Base-by-base conservation (phyloP, 2,888 invertebrate genomes). In the Eupithecia vulgata region DNA sequence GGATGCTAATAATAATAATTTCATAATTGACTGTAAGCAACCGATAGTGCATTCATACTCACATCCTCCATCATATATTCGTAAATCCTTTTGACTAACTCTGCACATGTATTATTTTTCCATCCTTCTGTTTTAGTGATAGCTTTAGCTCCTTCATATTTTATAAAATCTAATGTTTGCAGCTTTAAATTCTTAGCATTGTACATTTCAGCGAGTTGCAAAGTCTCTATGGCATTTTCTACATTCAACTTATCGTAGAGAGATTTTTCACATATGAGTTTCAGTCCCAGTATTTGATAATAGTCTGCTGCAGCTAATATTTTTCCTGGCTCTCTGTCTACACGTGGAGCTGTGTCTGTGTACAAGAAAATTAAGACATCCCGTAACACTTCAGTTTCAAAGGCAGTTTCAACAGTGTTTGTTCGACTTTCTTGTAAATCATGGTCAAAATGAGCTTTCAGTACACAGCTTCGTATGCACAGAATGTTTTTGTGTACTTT, bases 401-500 rank as follows among this genome's bases (percentile, higher is more conserved):
- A 62, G 17, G n/a, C 6, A 34, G 62, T 62, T 62, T 62, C 30
- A 34, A 62, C 35, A 62, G 17, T 34, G 17, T 62, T 62, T 7
- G 62, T 62, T 30, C 8, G 62, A 8, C 35, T 62, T 35, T 62
- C 62, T 62, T 17, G 1, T 30, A 62, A 35, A 62, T 35, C 17
- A 34, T 34, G 34, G 6, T 62, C 62, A 62, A 62, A 62, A 17
- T 62, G 62, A 8, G 62, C 62, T 62, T 62, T 62, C 34, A 62
- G 35, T 6, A 62, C 35, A 62, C 17, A 35, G 34, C 62, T 62
- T 35, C 62, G 62, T 17, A 15, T 62, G 10, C 17, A 30, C 6
- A 62, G n/a, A 17, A 62, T 34, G 17, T 62, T 62, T 17, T 62
- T 62, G 10, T 62, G 62, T 8, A 62, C 62, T 34, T 62, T 62